Evolutionary conservation across 2,888 invertebrate genomes (phyloP).

Genomic region (Chrysina gloriosa): DNA sequence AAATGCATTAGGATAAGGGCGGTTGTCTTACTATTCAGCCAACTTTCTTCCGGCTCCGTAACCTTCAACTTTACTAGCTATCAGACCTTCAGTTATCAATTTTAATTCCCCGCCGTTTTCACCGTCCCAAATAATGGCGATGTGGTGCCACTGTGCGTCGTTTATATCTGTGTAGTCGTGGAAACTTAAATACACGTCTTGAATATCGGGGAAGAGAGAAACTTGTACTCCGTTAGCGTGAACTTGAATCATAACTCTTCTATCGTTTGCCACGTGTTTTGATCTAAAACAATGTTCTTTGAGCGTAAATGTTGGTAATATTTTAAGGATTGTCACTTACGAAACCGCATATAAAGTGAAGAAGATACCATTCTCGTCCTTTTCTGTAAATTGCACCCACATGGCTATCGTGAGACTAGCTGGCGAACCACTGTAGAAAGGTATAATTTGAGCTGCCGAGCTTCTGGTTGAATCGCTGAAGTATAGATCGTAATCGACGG

Average conservation of each 20-base stretch:
- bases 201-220: conserved; percentile 87
- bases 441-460: conserved; percentile 92
- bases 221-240: conserved; percentile 94
- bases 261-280: conserved; percentile 80
- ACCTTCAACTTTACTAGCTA: conserved; percentile 91
- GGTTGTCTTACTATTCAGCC: conserved; percentile 78
- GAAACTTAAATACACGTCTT: conserved; percentile 91
- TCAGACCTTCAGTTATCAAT: conserved; percentile 94
- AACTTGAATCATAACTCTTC: conserved; percentile 88
- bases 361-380: conserved; percentile 93
- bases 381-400: conserved; percentile 96
- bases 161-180: conserved; percentile 93
- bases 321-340: conserved; percentile 63
- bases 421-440: conserved; percentile 83
- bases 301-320: conserved; percentile 7
- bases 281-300: conserved; percentile 67
- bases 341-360: conserved; percentile 92
- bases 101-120: conserved; percentile 86
- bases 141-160: conserved; percentile 97
- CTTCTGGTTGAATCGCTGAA: conserved; percentile 92
- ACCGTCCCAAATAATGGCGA: conserved; percentile 95
- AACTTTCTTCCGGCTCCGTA: conserved; percentile 86
- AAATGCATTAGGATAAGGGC: neutral
- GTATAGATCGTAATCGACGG: conserved; percentile 97
- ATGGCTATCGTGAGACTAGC: conserved; percentile 89